Percentiles rank a stretch among this genome's conserved stretches.
Evolutionary conservation across 2,113 vertebrate genomes (phyloP).

Genomic region (Aphelocoma coerulescens): DNA sequence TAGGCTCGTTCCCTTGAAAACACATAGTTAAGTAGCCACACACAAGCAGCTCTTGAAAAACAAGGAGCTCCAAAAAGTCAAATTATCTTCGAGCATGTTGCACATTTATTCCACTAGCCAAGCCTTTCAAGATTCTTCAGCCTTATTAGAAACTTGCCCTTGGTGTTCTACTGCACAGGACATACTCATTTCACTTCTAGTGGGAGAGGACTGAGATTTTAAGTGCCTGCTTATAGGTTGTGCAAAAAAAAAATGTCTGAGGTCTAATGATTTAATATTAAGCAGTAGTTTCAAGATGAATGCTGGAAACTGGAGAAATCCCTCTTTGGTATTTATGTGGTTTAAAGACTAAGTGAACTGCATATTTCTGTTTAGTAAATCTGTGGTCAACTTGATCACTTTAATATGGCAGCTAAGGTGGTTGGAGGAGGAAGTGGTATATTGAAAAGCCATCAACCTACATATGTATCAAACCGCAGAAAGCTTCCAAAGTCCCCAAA

Average conservation of each 20-base stretch:
- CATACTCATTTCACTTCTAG: neutral
- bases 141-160: neutral
- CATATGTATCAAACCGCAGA: slow-evolving; percentile 60
- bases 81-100: neutral
- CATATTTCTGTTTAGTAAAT: slow-evolving; percentile 65
- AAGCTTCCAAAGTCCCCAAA: slow-evolving; percentile 40
- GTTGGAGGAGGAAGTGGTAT: slow-evolving; percentile 43
- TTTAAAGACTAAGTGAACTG: slow-evolving; percentile 55
- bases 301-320: slow-evolving; percentile 52
- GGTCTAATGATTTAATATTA: slow-evolving; percentile 49
- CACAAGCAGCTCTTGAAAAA: neutral
- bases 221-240: neutral
- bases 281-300: slow-evolving; percentile 45
- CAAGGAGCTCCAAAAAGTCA: neutral
- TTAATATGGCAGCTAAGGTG: slow-evolving; percentile 62
- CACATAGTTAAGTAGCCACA: neutral
- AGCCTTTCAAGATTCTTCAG: neutral
- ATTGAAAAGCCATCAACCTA: slow-evolving; percentile 53
- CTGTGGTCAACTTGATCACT: slow-evolving; percentile 70
- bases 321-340: slow-evolving; percentile 63
- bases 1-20: neutral
- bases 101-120: neutral
- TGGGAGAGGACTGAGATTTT: neutral
- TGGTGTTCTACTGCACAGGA: neutral
- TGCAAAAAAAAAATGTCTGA: slow-evolving; percentile 13